Evolutionary conservation across 2,888 invertebrate species (phyloP), one percentile per base, ranked within the genome.

Genomic region (Watsonalla cultraria): DNA sequence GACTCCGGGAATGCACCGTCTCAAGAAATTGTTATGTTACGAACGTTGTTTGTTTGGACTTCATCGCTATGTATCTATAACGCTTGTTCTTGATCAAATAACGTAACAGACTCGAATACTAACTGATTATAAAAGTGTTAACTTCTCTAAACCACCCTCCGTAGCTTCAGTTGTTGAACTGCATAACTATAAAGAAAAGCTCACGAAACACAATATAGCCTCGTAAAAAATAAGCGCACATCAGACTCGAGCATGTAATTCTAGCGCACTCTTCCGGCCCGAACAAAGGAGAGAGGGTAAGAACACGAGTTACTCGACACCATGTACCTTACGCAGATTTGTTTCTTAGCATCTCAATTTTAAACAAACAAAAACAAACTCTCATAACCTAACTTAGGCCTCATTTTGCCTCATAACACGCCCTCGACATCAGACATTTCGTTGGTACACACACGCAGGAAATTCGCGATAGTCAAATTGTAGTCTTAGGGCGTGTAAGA

Each of bases 291-390:
- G 88, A 84, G 90, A 89, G 90, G 89, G 90, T 88, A 90, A 89
- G 89, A 88, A 90, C 90, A 89, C 89, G 90, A 90, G 90, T 90
- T 89, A 90, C 89, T 88, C 90, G 89, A 90, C 90, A 90, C 90
- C 88, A 86, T 75, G 85, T 84, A 83, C 88, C 88, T 87, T 84
- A 89, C 89, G 86, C 90, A 89, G 90, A 90, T 90, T 90, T 90
- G 90, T 89, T 90, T 90, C 88, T 85, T 86, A 77, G 78, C 80
- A 72, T 78, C 80, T 74, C 73, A 64, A 60, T 65, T 45, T 61
- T 54, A 61, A 61, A 45, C 78, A 73, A 64, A 67, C 77, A 60
- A 86, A 82, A 83, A 66, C 74, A 81, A 80, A 83, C 85, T 70
- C 69, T 87, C 68, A 66, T 54, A 61, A 64, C 59, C 58, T 63